These are phyloP conservation scores for Drosophila pegasa DNA, from an alignment of 2,888 invertebrate species.

Conservation along the genomic window DNA sequence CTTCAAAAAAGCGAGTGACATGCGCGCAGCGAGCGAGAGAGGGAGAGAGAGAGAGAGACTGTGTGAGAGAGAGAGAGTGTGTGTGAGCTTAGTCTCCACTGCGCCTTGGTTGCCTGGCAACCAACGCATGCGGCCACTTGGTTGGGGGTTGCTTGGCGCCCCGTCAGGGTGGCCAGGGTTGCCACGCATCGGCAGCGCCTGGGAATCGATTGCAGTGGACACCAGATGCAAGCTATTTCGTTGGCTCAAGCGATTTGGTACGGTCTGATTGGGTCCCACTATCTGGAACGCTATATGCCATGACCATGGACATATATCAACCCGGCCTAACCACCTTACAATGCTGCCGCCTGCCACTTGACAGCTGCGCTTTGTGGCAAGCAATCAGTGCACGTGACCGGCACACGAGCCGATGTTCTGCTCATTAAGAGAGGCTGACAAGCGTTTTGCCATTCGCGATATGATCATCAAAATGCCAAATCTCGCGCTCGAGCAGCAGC, in stretches of 20 bases:
- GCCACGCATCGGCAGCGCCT: constrained; percentile 31
- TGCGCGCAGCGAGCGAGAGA: constrained; percentile 45
- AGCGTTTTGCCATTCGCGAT: constrained; percentile 66
- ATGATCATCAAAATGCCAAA: constrained; percentile 66
- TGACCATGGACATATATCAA: not conserved
- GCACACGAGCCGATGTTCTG: constrained; percentile 67
- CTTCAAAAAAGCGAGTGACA: constrained; percentile 42
- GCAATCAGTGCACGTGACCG: constrained; percentile 71
- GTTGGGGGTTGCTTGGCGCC: constrained; percentile 55
- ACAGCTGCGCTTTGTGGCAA: constrained; percentile 52
- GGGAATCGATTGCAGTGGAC: constrained; percentile 74
- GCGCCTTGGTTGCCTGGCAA: constrained; percentile 53
- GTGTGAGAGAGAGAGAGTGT: constrained; percentile 6
- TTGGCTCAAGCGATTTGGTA: constrained; percentile 59
- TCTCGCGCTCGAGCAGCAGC: constrained; percentile 25
- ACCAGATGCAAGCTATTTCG: constrained; percentile 81
- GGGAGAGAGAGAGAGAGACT: constrained; percentile 17
- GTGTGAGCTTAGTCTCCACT: constrained; percentile 55
- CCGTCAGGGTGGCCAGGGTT: constrained; percentile 32
- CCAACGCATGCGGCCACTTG: constrained; percentile 34
- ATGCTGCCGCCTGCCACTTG: constrained; percentile 57
- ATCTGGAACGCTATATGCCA: constrained; percentile 1
- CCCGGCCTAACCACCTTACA: constrained; percentile 52
- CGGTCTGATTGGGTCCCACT: constrained; percentile 62
- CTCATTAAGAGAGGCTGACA: constrained; percentile 76